These are phyloP conservation scores for Spicauda simplicius DNA, from an alignment of 2,888 invertebrate species.

Conservation along the genomic window DNA sequence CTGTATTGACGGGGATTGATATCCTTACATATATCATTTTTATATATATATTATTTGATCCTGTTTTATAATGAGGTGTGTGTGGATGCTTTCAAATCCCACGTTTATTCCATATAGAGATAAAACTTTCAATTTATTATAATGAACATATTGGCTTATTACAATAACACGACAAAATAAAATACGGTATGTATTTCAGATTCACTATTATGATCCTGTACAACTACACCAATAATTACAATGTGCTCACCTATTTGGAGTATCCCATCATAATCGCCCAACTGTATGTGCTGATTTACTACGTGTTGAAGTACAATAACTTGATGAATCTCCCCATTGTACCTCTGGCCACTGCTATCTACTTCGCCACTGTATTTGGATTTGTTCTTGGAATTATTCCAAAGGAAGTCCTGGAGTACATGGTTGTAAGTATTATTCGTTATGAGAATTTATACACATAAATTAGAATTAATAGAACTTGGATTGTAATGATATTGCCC, in stretches of 20 bases:
- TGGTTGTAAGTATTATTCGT: slow-evolving; percentile 85
- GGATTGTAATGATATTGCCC: no score
- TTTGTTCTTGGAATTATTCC: slow-evolving; percentile 69
- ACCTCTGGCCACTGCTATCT: slow-evolving; percentile 56
- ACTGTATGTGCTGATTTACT: slow-evolving; percentile 89
- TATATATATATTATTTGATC: no score
- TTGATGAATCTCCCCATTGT: slow-evolving; percentile 73
- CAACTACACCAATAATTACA: slow-evolving; percentile 90
- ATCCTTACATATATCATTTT: no score
- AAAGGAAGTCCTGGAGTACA: slow-evolving; percentile 79
- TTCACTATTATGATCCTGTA: slow-evolving; percentile 93
- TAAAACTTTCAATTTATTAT: no score
- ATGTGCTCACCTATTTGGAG: slow-evolving; percentile 91
- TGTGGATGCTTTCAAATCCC: no score
- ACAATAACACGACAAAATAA: no score
- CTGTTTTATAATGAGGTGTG: no score
- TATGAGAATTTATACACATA: no score
- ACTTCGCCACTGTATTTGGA: slow-evolving; percentile 56
- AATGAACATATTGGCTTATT: no score
- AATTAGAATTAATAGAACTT: no score
- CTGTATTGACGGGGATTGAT: no score
- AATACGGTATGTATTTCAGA: slow-evolving; percentile 70
- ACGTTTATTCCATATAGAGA: no score
- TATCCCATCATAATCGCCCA: slow-evolving; percentile 92
- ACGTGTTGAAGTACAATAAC: slow-evolving; percentile 88